These are phyloP conservation scores for Calidris pygmaea DNA, from an alignment of 2,113 vertebrate genomes.

Conservation along the genomic window DNA sequence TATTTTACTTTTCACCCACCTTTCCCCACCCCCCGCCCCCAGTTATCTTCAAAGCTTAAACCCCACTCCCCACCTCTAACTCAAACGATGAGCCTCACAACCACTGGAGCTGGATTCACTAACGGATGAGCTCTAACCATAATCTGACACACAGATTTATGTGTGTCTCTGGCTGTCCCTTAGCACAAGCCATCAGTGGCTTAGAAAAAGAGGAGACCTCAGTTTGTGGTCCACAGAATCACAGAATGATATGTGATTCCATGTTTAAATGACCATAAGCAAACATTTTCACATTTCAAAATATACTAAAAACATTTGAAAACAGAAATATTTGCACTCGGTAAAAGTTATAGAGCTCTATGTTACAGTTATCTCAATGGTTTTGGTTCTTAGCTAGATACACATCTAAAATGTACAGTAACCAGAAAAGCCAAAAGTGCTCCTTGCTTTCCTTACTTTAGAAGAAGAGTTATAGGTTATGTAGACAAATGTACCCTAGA, in stretches of 20 bases:
- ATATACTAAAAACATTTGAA: not conserved
- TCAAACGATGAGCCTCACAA: accelerated
- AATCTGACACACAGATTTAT: not conserved
- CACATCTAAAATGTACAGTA: not conserved
- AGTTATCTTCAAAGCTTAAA: not conserved
- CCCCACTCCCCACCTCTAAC: not conserved
- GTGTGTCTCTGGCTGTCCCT: not conserved
- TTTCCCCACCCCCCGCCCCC: accelerated
- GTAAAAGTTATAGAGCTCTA: not conserved
- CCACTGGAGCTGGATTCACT: not conserved
- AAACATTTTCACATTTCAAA: not conserved
- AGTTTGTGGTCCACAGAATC: not conserved
- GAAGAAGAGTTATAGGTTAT: not conserved
- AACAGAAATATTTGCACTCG: not conserved
- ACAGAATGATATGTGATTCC: not conserved
- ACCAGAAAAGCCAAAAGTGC: not conserved
- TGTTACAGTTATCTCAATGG: not conserved
- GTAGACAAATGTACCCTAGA: not conserved
- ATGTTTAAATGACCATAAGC: not conserved
- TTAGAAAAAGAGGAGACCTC: not conserved
- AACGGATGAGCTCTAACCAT: not conserved
- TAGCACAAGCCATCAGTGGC: not conserved
- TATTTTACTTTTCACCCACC: too few relatives aligned
- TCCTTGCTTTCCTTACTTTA: not conserved
- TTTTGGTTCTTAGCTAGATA: not conserved